A percentile compares a stretch with the other conserved stretches of the same genome.
Evolutionary conservation across 2,888 invertebrate genomes (phyloP).

Genomic region (Rhopalosiphum nymphaeae): DNA sequence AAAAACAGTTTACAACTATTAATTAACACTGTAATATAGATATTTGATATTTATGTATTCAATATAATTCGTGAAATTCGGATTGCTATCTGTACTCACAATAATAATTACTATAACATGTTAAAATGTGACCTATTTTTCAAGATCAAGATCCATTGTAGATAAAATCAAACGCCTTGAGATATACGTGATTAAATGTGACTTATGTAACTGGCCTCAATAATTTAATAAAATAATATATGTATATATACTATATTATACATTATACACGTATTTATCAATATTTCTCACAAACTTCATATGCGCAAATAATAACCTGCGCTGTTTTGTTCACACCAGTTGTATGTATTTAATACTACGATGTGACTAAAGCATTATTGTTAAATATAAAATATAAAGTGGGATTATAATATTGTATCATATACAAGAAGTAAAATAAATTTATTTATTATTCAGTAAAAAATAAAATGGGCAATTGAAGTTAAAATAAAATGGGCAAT

Average conservation of each 20-base stretch:
- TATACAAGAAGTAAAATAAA: background rate
- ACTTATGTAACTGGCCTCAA: conserved; percentile 55
- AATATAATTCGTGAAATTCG: background rate
- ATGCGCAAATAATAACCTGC: background rate
- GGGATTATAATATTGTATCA: background rate
- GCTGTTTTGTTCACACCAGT: background rate
- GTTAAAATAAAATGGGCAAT: background rate
- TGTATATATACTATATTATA: background rate
- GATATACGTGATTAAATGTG: conserved; percentile 42
- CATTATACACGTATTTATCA: background rate
- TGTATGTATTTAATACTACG: background rate
- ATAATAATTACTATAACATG: background rate
- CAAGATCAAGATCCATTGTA: conserved; percentile 62
- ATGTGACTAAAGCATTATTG: background rate
- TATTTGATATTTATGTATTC: background rate
- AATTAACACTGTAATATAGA: background rate
- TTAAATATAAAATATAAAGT: background rate
- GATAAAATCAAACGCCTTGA: conserved; percentile 31
- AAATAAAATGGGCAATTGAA: background rate
- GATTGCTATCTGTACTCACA: background rate
- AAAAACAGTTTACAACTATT: background rate
- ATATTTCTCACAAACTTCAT: conserved; percentile 22
- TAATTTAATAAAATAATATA: background rate
- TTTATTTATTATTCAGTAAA: background rate
- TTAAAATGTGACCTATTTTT: conserved; percentile 39